Evolutionary conservation across 2,888 invertebrate genomes (phyloP).

Genomic region (Drosophila basisetae): DNA sequence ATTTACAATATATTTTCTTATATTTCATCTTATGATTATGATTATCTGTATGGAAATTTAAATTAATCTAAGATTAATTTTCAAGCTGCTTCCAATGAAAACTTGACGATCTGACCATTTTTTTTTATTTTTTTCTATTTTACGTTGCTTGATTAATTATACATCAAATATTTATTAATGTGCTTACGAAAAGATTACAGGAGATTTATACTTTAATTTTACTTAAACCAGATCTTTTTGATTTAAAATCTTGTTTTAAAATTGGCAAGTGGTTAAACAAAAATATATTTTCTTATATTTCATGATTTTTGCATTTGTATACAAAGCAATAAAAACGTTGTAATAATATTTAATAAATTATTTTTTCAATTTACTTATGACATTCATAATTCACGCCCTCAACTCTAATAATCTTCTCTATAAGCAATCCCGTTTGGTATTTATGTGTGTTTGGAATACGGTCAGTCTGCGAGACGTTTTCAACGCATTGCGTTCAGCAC

Average conservation of each 20-base stretch:
- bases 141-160: background rate
- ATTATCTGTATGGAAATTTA: background rate
- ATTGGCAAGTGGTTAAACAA: background rate
- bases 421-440: slow-evolving; percentile 6
- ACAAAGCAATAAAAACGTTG: background rate
- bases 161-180: background rate
- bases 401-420: background rate
- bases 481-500: background rate
- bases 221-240: slow-evolving; percentile 8
- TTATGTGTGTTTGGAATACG: background rate
- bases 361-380: background rate
- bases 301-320: background rate
- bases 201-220: background rate
- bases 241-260: background rate
- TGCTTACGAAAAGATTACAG: background rate
- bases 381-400: background rate
- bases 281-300: too few relatives aligned
- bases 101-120: too few relatives aligned
- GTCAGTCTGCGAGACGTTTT: slow-evolving; percentile 13
- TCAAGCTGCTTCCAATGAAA: too few relatives aligned
- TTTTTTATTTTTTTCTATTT: background rate
- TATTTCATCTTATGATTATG: background rate
- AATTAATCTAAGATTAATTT: background rate
- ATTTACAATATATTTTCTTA: background rate
- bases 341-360: background rate